Evolutionary conservation across 2,888 invertebrate species (phyloP).

Genomic region (Patella caerulea): DNA sequence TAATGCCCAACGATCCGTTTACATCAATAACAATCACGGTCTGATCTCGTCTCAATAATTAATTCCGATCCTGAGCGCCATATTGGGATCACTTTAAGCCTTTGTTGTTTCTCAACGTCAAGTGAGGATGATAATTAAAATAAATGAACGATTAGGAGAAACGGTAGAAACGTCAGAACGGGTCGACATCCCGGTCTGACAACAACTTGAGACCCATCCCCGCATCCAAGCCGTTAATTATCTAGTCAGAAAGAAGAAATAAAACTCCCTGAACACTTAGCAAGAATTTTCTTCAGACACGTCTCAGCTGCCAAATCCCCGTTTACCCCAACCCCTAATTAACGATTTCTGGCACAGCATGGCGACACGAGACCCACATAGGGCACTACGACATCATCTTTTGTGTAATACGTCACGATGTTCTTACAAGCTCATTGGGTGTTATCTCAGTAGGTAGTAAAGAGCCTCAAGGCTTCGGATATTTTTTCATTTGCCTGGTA

Average conservation of each 20-base stretch:
- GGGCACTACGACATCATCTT: background rate
- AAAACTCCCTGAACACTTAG: background rate
- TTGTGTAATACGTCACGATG: conserved; percentile 6
- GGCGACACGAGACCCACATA: background rate
- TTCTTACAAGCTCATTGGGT: background rate
- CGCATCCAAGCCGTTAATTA: background rate
- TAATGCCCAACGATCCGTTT: background rate
- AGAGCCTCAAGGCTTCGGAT: background rate
- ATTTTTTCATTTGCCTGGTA: background rate
- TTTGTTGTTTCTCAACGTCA: conserved; percentile 1
- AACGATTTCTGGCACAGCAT: background rate
- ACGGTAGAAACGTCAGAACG: background rate
- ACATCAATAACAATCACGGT: background rate
- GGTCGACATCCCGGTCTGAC: background rate
- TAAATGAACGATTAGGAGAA: background rate
- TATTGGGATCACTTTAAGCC: background rate
- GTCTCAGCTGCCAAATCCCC: background rate
- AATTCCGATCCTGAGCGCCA: background rate
- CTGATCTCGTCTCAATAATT: no score
- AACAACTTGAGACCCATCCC: no score
- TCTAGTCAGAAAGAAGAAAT: background rate
- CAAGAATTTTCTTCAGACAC: background rate
- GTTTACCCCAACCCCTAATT: background rate
- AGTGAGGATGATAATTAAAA: background rate
- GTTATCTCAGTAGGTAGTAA: background rate